These are phyloP conservation scores for Myotis myotis DNA, from an alignment of 2,797 vertebrate species.

Conservation along the genomic window DNA sequence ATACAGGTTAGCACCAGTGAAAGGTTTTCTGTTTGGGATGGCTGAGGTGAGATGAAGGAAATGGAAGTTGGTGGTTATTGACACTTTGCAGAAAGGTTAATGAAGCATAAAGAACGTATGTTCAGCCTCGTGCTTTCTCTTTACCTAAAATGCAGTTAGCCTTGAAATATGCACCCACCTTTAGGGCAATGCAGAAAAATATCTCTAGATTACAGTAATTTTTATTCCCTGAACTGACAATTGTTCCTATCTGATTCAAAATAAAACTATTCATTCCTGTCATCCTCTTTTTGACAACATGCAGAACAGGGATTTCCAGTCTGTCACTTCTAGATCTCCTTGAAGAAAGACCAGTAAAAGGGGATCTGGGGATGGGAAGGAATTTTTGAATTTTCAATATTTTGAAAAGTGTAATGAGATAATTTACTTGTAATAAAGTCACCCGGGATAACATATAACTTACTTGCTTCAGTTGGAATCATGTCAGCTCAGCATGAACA, in stretches of 20 bases:
- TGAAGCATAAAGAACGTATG: background rate
- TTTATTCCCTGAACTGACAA: background rate
- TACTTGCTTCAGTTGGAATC: background rate
- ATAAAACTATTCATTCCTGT: background rate
- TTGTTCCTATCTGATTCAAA: background rate
- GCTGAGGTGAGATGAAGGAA: background rate
- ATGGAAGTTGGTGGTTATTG: background rate
- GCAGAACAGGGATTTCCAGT: background rate
- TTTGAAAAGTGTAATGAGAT: background rate
- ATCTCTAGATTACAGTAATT: background rate
- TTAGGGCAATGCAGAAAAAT: background rate
- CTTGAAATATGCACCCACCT: background rate
- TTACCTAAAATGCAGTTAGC: background rate
- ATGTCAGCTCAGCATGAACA: background rate
- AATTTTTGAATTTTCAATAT: background rate
- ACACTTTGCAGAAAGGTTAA: background rate
- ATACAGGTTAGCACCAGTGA: background rate
- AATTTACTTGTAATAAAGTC: background rate
- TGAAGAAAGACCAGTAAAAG: background rate
- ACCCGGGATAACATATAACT: background rate
- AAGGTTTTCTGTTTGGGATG: background rate
- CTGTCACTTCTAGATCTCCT: background rate
- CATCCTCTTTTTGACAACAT: background rate
- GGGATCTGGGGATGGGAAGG: background rate
- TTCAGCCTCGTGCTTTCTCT: background rate